Percentiles rank a stretch among this genome's conserved stretches.
phyloP scores from a whole-genome alignment of 2,888 invertebrate species.

The Noctuana brunneofusca region DNA sequence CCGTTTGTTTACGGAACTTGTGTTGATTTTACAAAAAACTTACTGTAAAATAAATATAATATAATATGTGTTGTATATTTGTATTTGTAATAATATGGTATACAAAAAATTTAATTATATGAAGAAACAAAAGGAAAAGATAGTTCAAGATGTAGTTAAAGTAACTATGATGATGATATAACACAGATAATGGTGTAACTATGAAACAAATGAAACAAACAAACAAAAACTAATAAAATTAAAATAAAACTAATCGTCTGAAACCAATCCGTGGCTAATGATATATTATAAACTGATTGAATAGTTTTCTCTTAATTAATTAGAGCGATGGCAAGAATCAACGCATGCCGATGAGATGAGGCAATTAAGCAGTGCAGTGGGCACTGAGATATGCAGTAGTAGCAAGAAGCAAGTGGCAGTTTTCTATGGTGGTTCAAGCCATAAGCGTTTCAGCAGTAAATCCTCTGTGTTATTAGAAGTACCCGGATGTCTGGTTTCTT shows the following conservation, averaged over 20 bases:
- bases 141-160: neutral
- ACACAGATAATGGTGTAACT: neutral
- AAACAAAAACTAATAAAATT: neutral
- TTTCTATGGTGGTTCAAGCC: neutral
- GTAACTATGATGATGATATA: neutral
- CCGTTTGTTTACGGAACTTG: constrained; percentile 5
- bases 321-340: constrained; percentile 34
- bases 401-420: constrained; percentile 18
- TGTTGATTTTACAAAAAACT: neutral
- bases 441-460: neutral
- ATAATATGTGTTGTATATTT: no score
- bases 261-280: constrained; percentile 17
- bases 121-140: neutral
- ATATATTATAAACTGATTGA: constrained; percentile 27
- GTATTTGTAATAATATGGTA: no score
- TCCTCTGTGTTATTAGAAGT: no score
- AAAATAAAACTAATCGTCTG: constrained; percentile 7
- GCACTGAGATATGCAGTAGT: constrained; percentile 48
- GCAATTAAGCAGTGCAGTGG: constrained; percentile 47
- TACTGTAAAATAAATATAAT: neutral
- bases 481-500: no score
- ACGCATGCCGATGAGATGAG: constrained; percentile 29
- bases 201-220: neutral
- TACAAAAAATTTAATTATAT: neutral
- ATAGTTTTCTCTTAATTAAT: constrained; percentile 38